Evolutionary conservation across 2,888 invertebrate genomes (phyloP), one percentile per base, ranked within the genome.

Genomic region (Sesia bembeciformis): DNA sequence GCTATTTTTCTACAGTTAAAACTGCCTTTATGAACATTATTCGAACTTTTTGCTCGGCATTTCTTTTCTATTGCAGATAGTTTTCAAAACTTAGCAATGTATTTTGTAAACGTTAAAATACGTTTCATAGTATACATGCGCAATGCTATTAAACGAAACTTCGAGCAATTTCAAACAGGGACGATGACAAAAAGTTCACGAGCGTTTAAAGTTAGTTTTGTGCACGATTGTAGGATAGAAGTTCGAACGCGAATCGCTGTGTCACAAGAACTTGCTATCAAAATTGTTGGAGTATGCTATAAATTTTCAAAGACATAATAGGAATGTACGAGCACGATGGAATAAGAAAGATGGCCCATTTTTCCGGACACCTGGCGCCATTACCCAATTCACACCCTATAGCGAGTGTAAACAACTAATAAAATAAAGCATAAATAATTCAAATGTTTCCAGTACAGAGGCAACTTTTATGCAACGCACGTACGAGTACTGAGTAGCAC

Each of bases 101-200:
- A 46, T 46, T 46, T 46, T 8, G 4, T 23, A 46, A 46, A 46
- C 7, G 8, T 5, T 5, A 41, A 7, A 7, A 41, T 46, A 23
- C 46, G 46, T 8, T 46, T 46, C 8, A 46, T 7, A 46, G 23
- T 46, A 46, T 3, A 43, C n/a, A 46, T 50, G 54, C 51, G 54
- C 58, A 56, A 6, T 5, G 63, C 63, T 61, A 61, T 64, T 57
- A 60, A 67, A 60, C 62, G 66, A 66, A 58, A 57, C 59, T 63
- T 46, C 7, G 8, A 46, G 46, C 67, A 68, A 72, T 76, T 76
- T 68, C 60, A 65, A 68, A 65, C 67, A 59, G 62, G 62, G 56
- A 65, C 65, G 57, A 64, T 68, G 68, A 72, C 77, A 77, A 78
- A 76, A 80, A 80, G 73, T 77, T 76, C 62, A 63, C 64, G 65